Evolutionary conservation across 2,888 invertebrate genomes (phyloP).

Genomic region (Sinelater perroti): DNA sequence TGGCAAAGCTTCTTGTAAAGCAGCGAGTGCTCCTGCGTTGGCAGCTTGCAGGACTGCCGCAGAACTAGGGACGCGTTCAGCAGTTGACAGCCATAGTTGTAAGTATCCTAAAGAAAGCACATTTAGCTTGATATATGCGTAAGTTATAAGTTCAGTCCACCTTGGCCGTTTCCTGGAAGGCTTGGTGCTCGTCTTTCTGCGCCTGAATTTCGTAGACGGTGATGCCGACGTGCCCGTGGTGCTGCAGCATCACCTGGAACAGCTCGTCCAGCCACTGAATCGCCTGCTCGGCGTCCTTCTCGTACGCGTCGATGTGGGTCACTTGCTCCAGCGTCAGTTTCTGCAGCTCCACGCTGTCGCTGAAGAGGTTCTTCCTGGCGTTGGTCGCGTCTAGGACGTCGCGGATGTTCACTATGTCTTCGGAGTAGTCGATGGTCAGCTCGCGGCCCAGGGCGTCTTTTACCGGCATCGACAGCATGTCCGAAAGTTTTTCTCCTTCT

Average conservation of each 20-base stretch:
- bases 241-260: constrained; percentile 73
- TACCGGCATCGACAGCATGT: constrained; percentile 79
- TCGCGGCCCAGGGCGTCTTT: constrained; percentile 80
- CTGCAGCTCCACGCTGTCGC: constrained; percentile 79
- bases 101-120: constrained; percentile 76
- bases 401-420: constrained; percentile 76
- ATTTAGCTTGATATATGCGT: neutral
- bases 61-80: constrained; percentile 77
- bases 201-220: constrained; percentile 76
- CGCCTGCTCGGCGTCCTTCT: constrained; percentile 78
- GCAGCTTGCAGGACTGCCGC: constrained; percentile 75
- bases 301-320: constrained; percentile 77
- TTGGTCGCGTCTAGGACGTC: constrained; percentile 75
- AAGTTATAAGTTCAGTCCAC: constrained; percentile 58
- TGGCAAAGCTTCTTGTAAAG: constrained; percentile 68
- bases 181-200: constrained; percentile 78
- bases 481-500: constrained; percentile 80
- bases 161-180: constrained; percentile 81
- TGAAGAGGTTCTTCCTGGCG: constrained; percentile 74
- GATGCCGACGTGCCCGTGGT: constrained; percentile 78
- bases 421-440: constrained; percentile 73
- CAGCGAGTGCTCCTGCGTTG: constrained; percentile 66
- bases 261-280: constrained; percentile 81
- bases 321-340: constrained; percentile 81
- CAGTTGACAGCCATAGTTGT: constrained; percentile 82